Percentiles rank a stretch among this genome's conserved stretches.
phyloP scores from a whole-genome alignment of 2,113 vertebrate species.

The Phylloscopus whistleri region DNA sequence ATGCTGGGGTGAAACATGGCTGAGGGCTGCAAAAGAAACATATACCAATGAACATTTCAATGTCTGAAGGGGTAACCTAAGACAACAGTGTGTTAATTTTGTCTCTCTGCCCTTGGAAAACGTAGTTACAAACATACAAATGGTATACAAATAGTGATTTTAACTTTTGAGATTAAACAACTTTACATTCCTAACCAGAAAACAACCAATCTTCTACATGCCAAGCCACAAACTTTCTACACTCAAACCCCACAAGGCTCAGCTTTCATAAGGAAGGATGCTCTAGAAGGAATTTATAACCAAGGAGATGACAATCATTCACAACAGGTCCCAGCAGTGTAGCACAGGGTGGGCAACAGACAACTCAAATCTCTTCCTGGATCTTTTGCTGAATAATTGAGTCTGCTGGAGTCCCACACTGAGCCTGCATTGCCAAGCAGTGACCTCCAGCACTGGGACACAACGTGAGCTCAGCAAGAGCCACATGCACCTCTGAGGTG shows the following conservation, averaged over 20 bases:
- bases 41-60: neutral
- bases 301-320: neutral
- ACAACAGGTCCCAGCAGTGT: neutral
- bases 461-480: neutral
- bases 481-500: neutral
- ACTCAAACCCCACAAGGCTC: neutral
- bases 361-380: neutral
- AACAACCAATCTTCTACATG: neutral
- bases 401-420: neutral
- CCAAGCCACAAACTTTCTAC: neutral
- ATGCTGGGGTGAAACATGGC: neutral
- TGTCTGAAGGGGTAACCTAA: neutral
- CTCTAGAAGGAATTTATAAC: neutral
- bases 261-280: neutral
- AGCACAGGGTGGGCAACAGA: neutral
- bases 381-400: neutral
- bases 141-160: neutral
- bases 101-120: neutral
- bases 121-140: neutral
- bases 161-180: neutral
- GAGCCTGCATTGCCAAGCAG: neutral
- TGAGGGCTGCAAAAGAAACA: neutral
- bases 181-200: neutral
- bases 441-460: neutral
- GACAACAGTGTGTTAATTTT: neutral